Base-by-base conservation (phyloP, 1,140 invertebrate genomes). In the Drosophila setifemur region DNA sequence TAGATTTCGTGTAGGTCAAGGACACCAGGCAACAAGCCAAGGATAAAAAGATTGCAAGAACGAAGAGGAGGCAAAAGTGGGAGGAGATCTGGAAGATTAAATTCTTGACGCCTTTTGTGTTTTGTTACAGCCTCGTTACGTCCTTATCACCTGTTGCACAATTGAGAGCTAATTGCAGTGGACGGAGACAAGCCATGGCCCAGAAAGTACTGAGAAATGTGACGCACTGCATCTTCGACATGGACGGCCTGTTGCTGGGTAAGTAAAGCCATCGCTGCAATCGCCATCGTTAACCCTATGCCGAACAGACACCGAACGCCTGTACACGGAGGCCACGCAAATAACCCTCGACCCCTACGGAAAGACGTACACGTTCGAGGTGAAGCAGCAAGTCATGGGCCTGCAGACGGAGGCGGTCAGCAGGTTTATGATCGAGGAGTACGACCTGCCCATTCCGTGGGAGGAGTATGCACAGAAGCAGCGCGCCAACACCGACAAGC, bases 181-280 rank as follows among this genome's bases (percentile, higher is more conserved):
- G 2, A n/a, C n/a, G n/a, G n/a, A n/a, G n/a, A n/a, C n/a, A n/a
- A 1, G 26, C 33, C 31, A 83, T 83, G 79, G 53, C 81, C 2
- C 16, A 55, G 25, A 77, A 71, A 28, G 61, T 60, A 14, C 92
- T 92, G 47, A 92, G 92, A 82, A 93, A 92, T 64, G 94, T 96
- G 25, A 95, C 95, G 7, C 96, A 97, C 86, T 95, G 95, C 68
- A 95, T 97, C 70, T 97, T 97, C 83, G 96, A 97, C 88, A 94
- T 96, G 94, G 95, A 97, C 88, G 95, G 96, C 44, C 90, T 96
- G 44, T 89, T 96, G 44, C 92, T 96, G 64, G 94, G 95, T 96
- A 92, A 93, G 88, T 69, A 2, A 11, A 33, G 9, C 4, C 6
- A 9, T 91, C 71, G 6, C 26, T 63, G 26, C n/a, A n/a, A n/a